phyloP scores from a whole-genome alignment of 1,140 invertebrate species.

The Bombus superbus region DNA sequence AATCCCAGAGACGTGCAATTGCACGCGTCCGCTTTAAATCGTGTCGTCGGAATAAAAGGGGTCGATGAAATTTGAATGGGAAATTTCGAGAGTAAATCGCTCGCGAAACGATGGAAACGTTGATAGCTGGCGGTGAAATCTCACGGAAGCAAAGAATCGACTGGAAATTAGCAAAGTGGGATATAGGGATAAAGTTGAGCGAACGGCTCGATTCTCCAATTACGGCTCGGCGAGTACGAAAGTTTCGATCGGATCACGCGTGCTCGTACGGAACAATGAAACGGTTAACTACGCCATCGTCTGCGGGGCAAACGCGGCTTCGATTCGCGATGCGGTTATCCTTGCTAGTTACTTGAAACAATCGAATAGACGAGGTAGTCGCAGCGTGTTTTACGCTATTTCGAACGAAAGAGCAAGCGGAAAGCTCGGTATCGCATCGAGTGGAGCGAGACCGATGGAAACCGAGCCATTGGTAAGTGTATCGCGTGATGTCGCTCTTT shows the following conservation, averaged over 20 bases:
- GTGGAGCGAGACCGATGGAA: too few species aligned
- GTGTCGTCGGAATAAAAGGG: not conserved
- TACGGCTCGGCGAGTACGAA: not conserved
- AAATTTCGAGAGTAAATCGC: not conserved
- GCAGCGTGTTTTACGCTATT: not conserved
- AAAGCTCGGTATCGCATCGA: not conserved
- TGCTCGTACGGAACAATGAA: slow-evolving; percentile 28
- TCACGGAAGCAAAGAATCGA: not conserved
- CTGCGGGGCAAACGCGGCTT: not conserved
- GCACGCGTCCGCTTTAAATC: not conserved
- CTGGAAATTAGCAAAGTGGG: not conserved
- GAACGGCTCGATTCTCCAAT: slow-evolving; percentile 18
- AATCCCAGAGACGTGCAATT: not conserved
- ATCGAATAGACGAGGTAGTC: not conserved
- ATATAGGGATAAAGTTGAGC: slow-evolving; percentile 6
- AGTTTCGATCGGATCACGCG: slow-evolving; percentile 29
- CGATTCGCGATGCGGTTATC: not conserved
- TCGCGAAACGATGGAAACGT: not conserved
- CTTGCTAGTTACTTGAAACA: not conserved
- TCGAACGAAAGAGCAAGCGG: not conserved
- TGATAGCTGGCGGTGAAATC: not conserved
- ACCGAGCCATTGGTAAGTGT: not conserved
- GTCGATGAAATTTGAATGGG: not conserved
- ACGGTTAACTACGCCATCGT: slow-evolving; percentile 16
- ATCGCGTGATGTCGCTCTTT: slow-evolving; percentile 72